A percentile compares a stretch with the other conserved stretches of the same genome.
Conservation (phyloP, 2,888 invertebrate species). For the Choristoneura rosaceana region DNA sequence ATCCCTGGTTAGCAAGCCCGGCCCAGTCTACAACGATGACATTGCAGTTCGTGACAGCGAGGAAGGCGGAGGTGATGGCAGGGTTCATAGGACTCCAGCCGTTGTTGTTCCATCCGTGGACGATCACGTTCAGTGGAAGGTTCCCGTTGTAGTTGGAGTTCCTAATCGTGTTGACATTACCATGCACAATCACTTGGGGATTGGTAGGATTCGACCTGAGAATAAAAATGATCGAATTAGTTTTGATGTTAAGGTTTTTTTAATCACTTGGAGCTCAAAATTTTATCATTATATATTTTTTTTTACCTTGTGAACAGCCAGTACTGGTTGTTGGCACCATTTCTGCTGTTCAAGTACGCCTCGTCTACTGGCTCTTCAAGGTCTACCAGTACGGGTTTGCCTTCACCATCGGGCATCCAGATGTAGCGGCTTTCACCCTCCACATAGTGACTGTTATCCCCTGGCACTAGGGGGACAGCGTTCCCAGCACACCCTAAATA, state of each 20-base stretch:
- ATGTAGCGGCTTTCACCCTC: slow-evolving; percentile 65
- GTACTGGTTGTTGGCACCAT: slow-evolving; percentile 62
- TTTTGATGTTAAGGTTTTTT: too few species aligned
- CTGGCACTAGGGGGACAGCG: slow-evolving; percentile 55
- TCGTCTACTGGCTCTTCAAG: slow-evolving; percentile 55
- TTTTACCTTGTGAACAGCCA: slow-evolving; percentile 53
- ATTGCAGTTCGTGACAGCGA: slow-evolving; percentile 62
- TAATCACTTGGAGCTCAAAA: too few species aligned
- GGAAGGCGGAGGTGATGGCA: slow-evolving; percentile 59
- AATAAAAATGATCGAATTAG: too few species aligned
- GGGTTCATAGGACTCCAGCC: slow-evolving; percentile 60
- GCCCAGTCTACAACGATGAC: slow-evolving; percentile 72
- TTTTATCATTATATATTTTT: too few species aligned
- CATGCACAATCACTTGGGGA: slow-evolving; percentile 61
- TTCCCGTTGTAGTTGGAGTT: slow-evolving; percentile 59
- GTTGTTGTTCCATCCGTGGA: slow-evolving; percentile 71
- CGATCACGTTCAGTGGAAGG: slow-evolving; percentile 61
- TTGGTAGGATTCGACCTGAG: slow-evolving; percentile 54
- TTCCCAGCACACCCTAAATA: slow-evolving; percentile 53
- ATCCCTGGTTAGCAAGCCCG: slow-evolving; percentile 54
- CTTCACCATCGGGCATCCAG: slow-evolving; percentile 68
- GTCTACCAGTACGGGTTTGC: slow-evolving; percentile 62
- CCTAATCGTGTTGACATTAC: slow-evolving; percentile 59
- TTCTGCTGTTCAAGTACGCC: slow-evolving; percentile 47
- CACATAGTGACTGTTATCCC: slow-evolving; percentile 66